These are phyloP conservation scores for Bucorvus abyssinicus DNA, from an alignment of 2,797 vertebrate genomes.

Conservation along the genomic window DNA sequence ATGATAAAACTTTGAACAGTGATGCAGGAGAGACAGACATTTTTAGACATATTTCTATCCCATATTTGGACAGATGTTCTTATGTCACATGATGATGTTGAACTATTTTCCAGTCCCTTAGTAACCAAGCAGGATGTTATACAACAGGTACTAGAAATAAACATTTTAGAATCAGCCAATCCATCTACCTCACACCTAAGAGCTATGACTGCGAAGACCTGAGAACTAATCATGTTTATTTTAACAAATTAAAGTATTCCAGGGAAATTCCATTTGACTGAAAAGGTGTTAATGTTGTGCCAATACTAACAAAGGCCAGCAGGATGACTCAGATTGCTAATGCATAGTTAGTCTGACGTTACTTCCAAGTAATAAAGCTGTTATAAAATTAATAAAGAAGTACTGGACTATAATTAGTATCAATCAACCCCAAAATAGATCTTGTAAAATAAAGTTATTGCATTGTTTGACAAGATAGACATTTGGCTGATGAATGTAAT, in stretches of 20 bases:
- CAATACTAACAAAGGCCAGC: conserved; percentile 34
- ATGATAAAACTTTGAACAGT: neutral
- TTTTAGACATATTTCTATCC: neutral
- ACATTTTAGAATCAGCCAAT: neutral
- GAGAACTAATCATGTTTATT: conserved; percentile 13
- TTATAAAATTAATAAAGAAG: conserved; percentile 23
- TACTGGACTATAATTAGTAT: neutral
- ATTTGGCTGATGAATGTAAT: neutral
- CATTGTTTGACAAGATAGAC: neutral
- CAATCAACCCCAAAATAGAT: neutral
- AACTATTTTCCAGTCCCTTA: conserved; percentile 3
- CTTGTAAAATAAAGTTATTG: neutral
- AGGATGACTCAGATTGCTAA: conserved; percentile 37
- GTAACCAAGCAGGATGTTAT: conserved; percentile 1
- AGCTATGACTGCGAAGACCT: neutral
- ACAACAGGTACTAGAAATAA: conserved; percentile 19
- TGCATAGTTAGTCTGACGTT: neutral
- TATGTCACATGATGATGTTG: neutral
- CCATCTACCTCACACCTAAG: neutral
- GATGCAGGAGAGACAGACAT: neutral
- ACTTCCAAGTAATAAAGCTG: conserved; percentile 24
- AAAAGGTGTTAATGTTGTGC: neutral
- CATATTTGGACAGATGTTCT: conserved; percentile 14
- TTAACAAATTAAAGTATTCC: conserved; percentile 39
- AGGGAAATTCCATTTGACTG: conserved; percentile 18